Evolutionary conservation across 2,888 invertebrate genomes (phyloP).

Genomic region (Phoronis australis): DNA sequence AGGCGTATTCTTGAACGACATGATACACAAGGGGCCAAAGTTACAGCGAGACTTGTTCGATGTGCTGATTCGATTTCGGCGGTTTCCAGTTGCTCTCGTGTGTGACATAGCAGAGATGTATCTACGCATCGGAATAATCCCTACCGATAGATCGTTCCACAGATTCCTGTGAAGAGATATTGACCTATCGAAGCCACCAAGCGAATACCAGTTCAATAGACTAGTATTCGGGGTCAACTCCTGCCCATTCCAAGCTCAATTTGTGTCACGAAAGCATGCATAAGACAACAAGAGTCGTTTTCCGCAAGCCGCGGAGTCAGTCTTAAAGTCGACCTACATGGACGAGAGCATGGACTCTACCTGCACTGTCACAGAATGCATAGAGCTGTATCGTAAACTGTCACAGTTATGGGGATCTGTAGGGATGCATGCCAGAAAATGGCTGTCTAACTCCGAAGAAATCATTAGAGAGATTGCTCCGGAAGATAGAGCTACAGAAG

Average conservation of each 20-base stretch:
- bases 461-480: too few species aligned
- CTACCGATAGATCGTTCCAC: slow-evolving; percentile 4
- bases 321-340: slow-evolving; percentile 9
- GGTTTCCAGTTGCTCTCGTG: slow-evolving; percentile 4
- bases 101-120: slow-evolving; percentile 12
- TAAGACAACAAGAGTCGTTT: too few species aligned
- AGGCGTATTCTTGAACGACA: too few species aligned
- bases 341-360: too few species aligned
- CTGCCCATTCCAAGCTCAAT: too few species aligned
- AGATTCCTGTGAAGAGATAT: slow-evolving; percentile 10
- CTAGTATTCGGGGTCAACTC: slow-evolving; percentile 8
- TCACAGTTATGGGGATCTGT: slow-evolving; percentile 3
- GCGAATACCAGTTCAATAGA: too few species aligned
- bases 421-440: slow-evolving; percentile 7
- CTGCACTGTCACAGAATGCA: too few species aligned
- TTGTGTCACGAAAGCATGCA: too few species aligned
- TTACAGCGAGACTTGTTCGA: too few species aligned
- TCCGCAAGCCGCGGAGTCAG: slow-evolving; percentile 10
- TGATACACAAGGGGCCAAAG: too few species aligned
- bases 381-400: slow-evolving; percentile 6
- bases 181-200: not conserved
- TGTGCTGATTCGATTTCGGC: slow-evolving; percentile 5
- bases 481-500: too few species aligned
- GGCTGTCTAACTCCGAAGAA: not conserved
- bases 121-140: too few species aligned